Evolutionary conservation across 2,797 vertebrate genomes (phyloP), one percentile per base, ranked within the genome.

Genomic region (Nasua narica): DNA sequence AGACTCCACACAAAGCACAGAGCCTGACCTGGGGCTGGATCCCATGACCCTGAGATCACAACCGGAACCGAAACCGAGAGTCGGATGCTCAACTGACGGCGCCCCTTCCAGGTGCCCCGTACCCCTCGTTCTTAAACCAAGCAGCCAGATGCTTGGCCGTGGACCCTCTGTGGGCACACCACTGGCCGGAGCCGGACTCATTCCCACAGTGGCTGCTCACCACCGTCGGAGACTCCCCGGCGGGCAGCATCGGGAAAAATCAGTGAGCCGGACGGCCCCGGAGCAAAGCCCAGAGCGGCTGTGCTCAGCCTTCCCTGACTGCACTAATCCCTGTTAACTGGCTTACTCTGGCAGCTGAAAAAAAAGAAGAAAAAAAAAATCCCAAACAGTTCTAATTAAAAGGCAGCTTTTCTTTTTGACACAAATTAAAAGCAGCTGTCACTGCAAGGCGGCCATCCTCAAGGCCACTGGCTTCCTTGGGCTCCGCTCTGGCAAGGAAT

Each of bases 351-450:
- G 90, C 43, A 48, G 37, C 32, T 79, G 35, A 21, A 62, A 76
- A 48, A 69, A 69, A 72, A 43, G 13, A 7, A 62, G 60, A 54
- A 54, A 25, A 15, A 54, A 48, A 54, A 25, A 70, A n/a, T 5
- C 27, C 78, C 56, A 69, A 94, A 93, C 5, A 21, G 83, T 85
- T 83, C 92, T 97, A 94, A 95, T 95, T 81, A 96, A 96, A 95
- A 87, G 93, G 87, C 79, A 72, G 95, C 84, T 95, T 92, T 91
- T 86, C 77, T 89, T 83, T 94, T 85, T 52, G 78, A 95, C 78
- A 87, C 70, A 96, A 95, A 96, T 97, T 69, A 86, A 82, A 94
- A 96, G 95, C 95, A 93, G 93, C 94, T 93, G 93, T 91, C 96
- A 84, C 13, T 65, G 70, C 43, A 29, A 95, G 84, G 92, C n/a